Conservation (phyloP, 2,888 invertebrate genomes). For the Myopa tessellatipennis region DNA sequence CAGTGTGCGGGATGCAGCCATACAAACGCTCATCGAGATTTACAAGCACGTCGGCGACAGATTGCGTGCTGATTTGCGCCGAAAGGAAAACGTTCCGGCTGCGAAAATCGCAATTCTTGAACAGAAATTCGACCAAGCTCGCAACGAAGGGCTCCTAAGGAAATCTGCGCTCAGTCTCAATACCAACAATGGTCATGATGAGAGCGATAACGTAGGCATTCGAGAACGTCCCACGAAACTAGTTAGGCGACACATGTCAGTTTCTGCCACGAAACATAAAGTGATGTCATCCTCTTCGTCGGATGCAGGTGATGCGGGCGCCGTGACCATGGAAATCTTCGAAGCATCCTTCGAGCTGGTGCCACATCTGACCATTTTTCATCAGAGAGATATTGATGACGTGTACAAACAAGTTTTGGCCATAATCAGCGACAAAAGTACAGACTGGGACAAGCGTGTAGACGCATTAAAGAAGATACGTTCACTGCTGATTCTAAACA, state of each 20-base stretch:
- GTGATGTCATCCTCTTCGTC: background rate
- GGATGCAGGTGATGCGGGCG: slow-evolving; percentile 76
- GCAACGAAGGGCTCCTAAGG: slow-evolving; percentile 81
- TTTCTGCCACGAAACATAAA: slow-evolving; percentile 48
- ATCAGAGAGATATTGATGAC: slow-evolving; percentile 85
- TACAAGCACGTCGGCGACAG: slow-evolving; percentile 92
- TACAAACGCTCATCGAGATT: slow-evolving; percentile 86
- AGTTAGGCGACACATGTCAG: slow-evolving; percentile 68
- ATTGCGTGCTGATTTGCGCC: slow-evolving; percentile 82
- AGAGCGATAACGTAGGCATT: slow-evolving; percentile 67
- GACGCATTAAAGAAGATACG: slow-evolving; percentile 89
- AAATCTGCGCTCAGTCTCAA: slow-evolving; percentile 73
- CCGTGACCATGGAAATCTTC: slow-evolving; percentile 90
- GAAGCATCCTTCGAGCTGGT: slow-evolving; percentile 86
- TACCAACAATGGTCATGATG: slow-evolving; percentile 65
- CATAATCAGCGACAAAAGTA: slow-evolving; percentile 81
- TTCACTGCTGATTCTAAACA: slow-evolving; percentile 84
- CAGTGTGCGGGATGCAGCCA: slow-evolving; percentile 88
- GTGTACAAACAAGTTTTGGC: slow-evolving; percentile 80
- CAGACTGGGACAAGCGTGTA: slow-evolving; percentile 95
- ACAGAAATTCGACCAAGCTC: slow-evolving; percentile 88
- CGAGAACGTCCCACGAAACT: slow-evolving; percentile 68
- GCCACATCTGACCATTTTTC: slow-evolving; percentile 85
- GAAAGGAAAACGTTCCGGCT: slow-evolving; percentile 81
- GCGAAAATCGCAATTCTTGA: slow-evolving; percentile 78